These are phyloP conservation scores for Tursiops truncatus DNA, from an alignment of 2,113 vertebrate genomes.

Conservation along the genomic window DNA sequence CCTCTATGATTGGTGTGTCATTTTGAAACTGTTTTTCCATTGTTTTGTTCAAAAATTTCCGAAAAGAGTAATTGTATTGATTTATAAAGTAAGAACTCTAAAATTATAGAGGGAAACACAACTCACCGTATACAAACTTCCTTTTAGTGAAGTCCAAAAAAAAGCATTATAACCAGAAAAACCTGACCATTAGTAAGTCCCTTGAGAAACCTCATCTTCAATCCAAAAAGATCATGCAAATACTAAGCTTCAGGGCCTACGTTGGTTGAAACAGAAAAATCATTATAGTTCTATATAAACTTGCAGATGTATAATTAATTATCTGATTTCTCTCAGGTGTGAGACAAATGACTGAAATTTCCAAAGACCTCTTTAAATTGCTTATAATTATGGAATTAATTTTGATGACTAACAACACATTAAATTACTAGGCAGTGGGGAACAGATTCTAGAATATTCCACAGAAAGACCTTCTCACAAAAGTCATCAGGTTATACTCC, in stretches of 20 bases:
- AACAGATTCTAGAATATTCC: neutral
- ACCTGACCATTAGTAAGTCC: neutral
- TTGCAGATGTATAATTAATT: neutral
- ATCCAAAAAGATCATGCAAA: neutral
- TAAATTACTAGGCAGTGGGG: neutral
- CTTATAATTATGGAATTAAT: neutral
- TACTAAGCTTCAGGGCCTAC: neutral
- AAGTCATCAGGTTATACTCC: neutral
- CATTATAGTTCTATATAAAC: neutral
- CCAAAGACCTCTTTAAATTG: neutral
- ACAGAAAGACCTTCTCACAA: neutral
- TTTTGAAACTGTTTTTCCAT: neutral
- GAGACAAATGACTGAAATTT: neutral
- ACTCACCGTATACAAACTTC: neutral
- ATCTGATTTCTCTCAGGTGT: neutral
- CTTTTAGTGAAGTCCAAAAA: neutral
- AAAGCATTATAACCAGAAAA: neutral
- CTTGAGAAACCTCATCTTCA: neutral
- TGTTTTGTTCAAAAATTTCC: slow-evolving; percentile 35
- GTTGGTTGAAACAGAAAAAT: neutral
- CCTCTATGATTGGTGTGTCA: neutral
- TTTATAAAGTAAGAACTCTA: neutral
- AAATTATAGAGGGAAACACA: neutral
- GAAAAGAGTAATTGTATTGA: neutral
- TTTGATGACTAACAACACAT: neutral